phyloP scores from a whole-genome alignment of 2,113 vertebrate genomes.

The Nothoprocta perdicaria region DNA sequence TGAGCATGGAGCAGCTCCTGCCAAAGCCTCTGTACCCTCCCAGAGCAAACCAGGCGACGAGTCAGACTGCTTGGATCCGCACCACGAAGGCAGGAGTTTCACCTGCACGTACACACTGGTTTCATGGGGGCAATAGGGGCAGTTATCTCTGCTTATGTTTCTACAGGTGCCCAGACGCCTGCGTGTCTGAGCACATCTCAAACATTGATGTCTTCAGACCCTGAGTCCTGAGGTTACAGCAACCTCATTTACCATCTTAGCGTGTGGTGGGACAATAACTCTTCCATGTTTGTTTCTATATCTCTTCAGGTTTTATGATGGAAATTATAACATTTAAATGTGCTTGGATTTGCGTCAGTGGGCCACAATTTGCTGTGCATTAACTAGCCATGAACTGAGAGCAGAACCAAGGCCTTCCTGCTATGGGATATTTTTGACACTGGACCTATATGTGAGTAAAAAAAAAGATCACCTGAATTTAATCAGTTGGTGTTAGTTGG shows the following conservation, averaged over 20 bases:
- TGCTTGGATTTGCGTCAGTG: not conserved
- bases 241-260: not conserved
- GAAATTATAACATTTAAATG: not conserved
- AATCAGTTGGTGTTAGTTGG: conserved; percentile 50
- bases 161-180: not conserved
- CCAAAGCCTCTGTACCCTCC: not conserved
- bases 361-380: not conserved
- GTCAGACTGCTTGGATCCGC: not conserved
- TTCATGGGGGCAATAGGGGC: not conserved
- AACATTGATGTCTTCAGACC: not conserved
- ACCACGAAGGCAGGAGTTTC: not conserved
- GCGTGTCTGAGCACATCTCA: not conserved
- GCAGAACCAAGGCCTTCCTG: not conserved
- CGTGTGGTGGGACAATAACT: not conserved
- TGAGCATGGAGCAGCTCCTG: not conserved
- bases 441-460: conserved; percentile 30
- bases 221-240: not conserved
- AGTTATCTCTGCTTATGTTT: not conserved
- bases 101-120: accelerated
- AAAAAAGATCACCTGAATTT: not conserved
- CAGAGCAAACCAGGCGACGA: not conserved
- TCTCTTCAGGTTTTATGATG: not conserved
- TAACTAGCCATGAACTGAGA: not conserved
- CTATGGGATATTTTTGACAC: not conserved
- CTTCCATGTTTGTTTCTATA: not conserved